Evolutionary conservation across 2,113 vertebrate genomes (phyloP), one percentile per base, ranked within the genome.

Genomic region (Varanus salvator): DNA sequence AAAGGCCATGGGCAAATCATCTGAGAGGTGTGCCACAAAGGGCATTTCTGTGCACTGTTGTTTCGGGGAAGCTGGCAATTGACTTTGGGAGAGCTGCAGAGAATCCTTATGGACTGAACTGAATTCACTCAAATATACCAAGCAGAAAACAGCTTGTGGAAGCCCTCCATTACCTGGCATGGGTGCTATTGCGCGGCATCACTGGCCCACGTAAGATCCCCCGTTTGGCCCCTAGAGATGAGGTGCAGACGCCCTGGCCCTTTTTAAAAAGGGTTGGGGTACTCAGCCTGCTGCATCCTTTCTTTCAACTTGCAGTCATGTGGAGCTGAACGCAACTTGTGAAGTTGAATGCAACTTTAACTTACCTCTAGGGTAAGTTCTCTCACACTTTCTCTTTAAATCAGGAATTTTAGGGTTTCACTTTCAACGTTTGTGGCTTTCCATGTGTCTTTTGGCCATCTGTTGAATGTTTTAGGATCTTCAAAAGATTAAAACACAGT

Each of bases 141-240:
- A 77, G 57, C 31, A 52, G 14, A 17, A 4, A 19, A 48, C 17
- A 34, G 29, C 27, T 31, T 6, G 3, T 87, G 57, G 38, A 77
- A 14, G 25, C 34, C 17, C 38, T 17, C 71, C 17, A 44, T 29
- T 2, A 1, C 19, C 23, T 2, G n/a, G 44, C 6, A 1, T 0
- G 11, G 31, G n/a, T 15, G 19, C 19, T 25, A 17, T 60, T 50
- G 15, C 25, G 21, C 6, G 68, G 75, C 44, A 68, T 52, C 60
- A 80, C 60, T 68, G 78, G 87, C 31, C 29, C 15, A 50, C 14
- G 23, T 69, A 29, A 14, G 60, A 31, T 38, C 34, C 25, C 34
- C 38, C 38, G 38, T 44, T 44, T 44, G 38, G 38, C 38, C 38
- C 38, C 38, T 44, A 3, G 38, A 44, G 38, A 44, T 44, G 38